Evolutionary conservation across 2,797 vertebrate species (phyloP).

Genomic region (Rhinogobio ventralis): DNA sequence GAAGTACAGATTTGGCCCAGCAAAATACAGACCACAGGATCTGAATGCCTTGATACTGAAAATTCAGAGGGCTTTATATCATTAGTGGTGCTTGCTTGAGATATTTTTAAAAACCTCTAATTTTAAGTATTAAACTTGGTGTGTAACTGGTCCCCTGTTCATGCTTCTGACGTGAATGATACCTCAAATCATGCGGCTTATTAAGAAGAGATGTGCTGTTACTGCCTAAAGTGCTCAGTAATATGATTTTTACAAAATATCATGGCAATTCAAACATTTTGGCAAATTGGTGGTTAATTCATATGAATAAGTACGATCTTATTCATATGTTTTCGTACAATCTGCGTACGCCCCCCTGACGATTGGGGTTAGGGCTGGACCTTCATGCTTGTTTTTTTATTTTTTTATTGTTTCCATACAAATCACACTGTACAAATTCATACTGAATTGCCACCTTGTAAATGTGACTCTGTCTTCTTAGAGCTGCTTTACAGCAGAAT

Average conservation of each 20-base stretch:
- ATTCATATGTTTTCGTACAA: not conserved
- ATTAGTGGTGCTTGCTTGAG: not conserved
- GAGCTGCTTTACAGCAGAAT: not conserved
- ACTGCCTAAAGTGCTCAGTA: not conserved
- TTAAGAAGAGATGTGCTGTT: not conserved
- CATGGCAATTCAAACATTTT: not conserved
- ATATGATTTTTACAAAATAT: not conserved
- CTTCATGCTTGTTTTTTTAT: not conserved
- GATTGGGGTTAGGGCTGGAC: not conserved
- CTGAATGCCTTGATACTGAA: not conserved
- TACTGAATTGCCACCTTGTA: not conserved
- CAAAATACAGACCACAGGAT: not conserved
- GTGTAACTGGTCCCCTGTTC: not conserved
- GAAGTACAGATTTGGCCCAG: conserved; percentile 13
- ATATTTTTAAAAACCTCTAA: not conserved
- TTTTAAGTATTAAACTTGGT: conserved; percentile 1
- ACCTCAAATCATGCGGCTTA: not conserved
- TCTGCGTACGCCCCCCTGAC: not conserved
- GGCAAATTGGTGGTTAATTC: not conserved
- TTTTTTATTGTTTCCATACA: not conserved
- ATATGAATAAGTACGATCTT: not conserved
- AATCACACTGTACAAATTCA: not conserved
- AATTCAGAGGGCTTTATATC: not conserved
- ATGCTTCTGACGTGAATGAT: not conserved
- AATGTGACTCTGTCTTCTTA: not conserved